Conservation (phyloP, 2,113 vertebrate genomes). For the Corythornis madagascariensis region DNA sequence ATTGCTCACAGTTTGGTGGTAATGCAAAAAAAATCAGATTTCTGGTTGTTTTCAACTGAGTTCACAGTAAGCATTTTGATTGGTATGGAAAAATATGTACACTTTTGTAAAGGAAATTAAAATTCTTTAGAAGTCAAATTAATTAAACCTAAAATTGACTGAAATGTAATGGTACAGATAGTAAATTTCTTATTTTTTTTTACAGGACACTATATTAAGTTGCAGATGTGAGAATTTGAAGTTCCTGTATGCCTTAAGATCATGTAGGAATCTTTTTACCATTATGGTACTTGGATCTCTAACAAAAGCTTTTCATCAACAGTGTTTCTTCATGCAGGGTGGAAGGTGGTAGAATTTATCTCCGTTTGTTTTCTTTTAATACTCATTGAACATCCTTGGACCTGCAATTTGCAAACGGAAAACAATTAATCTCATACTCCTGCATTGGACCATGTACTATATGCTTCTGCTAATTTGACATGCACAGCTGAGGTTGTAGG, state of each 20-base stretch:
- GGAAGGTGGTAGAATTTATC: constrained; percentile 16
- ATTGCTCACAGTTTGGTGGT: not conserved
- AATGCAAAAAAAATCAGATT: not conserved
- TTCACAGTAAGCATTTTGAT: not conserved
- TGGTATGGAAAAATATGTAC: not conserved
- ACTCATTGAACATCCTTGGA: constrained; percentile 29
- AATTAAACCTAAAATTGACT: not conserved
- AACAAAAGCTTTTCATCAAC: not conserved
- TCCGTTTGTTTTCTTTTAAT: constrained; percentile 43
- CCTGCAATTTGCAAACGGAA: constrained; percentile 66
- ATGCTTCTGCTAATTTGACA: not conserved
- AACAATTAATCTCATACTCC: constrained; percentile 1
- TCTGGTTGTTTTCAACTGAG: not conserved
- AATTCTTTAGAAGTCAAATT: not conserved
- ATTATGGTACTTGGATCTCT: constrained; percentile 16
- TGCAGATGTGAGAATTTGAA: not conserved
- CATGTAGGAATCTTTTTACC: constrained; percentile 34
- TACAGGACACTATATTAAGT: not conserved
- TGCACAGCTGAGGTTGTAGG: not conserved
- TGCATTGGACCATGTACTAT: not conserved
- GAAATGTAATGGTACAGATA: not conserved
- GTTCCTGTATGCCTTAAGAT: constrained; percentile 30
- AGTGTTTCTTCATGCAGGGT: not conserved
- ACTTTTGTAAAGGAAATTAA: not conserved
- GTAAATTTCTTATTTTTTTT: not conserved